A percentile compares a stretch with the other conserved stretches of the same genome.
Evolutionary conservation across 2,888 invertebrate species (phyloP).

Genomic region (Tipula confusa): DNA sequence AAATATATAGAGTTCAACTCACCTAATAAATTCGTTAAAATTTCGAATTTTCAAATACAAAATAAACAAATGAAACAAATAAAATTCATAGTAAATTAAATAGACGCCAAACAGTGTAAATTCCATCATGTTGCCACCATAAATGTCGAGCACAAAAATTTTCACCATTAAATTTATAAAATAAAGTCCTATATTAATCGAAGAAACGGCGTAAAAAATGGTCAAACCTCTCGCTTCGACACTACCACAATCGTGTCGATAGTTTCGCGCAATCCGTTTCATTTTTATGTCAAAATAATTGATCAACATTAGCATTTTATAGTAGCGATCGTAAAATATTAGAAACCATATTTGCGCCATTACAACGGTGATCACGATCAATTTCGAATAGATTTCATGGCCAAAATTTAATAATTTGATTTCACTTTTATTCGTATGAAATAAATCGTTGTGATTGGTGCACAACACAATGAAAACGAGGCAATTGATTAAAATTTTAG

Average conservation of each 20-base stretch:
- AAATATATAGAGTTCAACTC: not conserved
- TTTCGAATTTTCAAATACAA: not conserved
- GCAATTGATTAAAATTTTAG: not conserved
- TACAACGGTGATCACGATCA: not conserved
- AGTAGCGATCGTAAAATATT: not conserved
- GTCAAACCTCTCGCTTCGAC: not conserved
- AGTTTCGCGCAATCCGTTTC: not conserved
- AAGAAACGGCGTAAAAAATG: not conserved
- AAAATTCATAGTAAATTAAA: not conserved
- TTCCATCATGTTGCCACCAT: not conserved
- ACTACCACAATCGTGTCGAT: not conserved
- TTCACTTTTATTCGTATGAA: not conserved
- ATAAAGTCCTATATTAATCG: not conserved
- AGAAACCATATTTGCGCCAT: not conserved
- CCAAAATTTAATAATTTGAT: not conserved
- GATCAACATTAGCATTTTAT: not conserved
- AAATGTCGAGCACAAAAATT: not conserved
- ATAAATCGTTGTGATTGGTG: not conserved
- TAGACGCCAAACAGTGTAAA: not conserved
- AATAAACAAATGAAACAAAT: not conserved
- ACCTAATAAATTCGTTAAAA: not conserved
- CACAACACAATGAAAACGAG: not conserved
- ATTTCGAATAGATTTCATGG: not conserved
- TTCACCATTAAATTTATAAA: not conserved
- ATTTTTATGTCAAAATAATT: conserved; percentile 12